Percentiles rank a stretch among this genome's conserved stretches.
Evolutionary conservation across 2,888 invertebrate genomes (phyloP).

Genomic region (Chrysolina haemoptera): DNA sequence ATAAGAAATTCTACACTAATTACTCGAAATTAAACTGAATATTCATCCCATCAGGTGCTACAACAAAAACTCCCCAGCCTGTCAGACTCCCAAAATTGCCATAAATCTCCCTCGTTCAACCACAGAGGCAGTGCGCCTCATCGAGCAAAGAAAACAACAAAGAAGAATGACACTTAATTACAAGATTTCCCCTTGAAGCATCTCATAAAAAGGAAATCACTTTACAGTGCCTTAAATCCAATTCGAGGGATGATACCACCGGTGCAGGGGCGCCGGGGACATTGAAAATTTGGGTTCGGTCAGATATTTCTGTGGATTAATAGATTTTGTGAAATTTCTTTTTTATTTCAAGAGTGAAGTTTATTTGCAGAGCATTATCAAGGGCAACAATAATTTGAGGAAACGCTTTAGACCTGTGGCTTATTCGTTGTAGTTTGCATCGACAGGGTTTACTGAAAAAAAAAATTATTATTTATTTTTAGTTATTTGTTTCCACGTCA

Average conservation of each 20-base stretch:
- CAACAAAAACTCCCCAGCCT: constrained; percentile 6
- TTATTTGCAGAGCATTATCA: no score
- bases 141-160: constrained; percentile 43
- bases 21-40: not conserved
- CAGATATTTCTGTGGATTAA: no score
- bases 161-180: constrained; percentile 59
- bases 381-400: no score
- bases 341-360: no score
- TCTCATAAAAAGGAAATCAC: constrained; percentile 64
- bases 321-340: no score
- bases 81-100: constrained; percentile 29
- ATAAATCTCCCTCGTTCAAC: constrained; percentile 32
- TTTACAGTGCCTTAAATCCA: constrained; percentile 61
- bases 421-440: no score
- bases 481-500: no score
- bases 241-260: constrained; percentile 60
- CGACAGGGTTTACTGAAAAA: no score
- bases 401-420: no score
- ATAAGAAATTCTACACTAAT: not conserved
- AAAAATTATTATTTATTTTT: no score
- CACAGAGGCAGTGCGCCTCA: constrained; percentile 36
- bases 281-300: not conserved
- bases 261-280: not conserved
- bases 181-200: constrained; percentile 65
- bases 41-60: constrained; percentile 6